phyloP scores from a whole-genome alignment of 1,140 invertebrate species.

The Dendrolimus punctatus region DNA sequence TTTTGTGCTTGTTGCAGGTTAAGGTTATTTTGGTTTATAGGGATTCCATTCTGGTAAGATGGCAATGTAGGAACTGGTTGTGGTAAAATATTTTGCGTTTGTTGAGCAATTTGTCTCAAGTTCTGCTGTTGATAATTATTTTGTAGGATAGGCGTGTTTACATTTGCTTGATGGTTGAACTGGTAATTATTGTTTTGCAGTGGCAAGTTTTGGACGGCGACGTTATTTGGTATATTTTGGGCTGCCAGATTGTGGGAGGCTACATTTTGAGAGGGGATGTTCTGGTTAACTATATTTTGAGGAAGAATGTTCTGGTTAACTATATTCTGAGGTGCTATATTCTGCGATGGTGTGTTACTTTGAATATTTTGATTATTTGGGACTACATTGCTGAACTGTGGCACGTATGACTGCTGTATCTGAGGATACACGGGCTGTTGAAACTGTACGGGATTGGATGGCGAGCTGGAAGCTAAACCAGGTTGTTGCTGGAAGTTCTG shows the following conservation, averaged over 20 bases:
- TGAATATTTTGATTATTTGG: constrained; percentile 31
- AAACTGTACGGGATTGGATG: constrained; percentile 34
- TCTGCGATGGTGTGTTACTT: constrained; percentile 13
- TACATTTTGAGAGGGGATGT: background rate
- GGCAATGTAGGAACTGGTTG: constrained; percentile 47
- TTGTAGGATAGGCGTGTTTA: constrained; percentile 27
- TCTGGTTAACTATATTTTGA: background rate
- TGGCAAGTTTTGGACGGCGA: constrained; percentile 14
- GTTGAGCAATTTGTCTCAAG: constrained; percentile 33
- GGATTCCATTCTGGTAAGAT: constrained; percentile 39
- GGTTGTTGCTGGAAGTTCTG: constrained; percentile 49
- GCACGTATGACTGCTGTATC: constrained; percentile 41
- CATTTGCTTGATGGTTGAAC: constrained; percentile 29
- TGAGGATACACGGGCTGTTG: constrained; percentile 47
- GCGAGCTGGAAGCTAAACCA: constrained; percentile 27
- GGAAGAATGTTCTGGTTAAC: too few relatives aligned
- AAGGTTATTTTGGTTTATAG: constrained; percentile 29
- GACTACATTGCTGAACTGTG: constrained; percentile 50
- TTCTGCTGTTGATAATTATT: constrained; percentile 47
- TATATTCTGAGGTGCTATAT: constrained; percentile 1
- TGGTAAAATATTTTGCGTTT: constrained; percentile 40
- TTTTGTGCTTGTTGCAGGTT: constrained; percentile 3
- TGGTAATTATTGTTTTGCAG: constrained; percentile 42
- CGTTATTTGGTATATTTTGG: constrained; percentile 21
- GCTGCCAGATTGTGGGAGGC: constrained; percentile 16